Conservation (phyloP, 2,113 vertebrate genomes). For the Pygoscelis antarcticus region DNA sequence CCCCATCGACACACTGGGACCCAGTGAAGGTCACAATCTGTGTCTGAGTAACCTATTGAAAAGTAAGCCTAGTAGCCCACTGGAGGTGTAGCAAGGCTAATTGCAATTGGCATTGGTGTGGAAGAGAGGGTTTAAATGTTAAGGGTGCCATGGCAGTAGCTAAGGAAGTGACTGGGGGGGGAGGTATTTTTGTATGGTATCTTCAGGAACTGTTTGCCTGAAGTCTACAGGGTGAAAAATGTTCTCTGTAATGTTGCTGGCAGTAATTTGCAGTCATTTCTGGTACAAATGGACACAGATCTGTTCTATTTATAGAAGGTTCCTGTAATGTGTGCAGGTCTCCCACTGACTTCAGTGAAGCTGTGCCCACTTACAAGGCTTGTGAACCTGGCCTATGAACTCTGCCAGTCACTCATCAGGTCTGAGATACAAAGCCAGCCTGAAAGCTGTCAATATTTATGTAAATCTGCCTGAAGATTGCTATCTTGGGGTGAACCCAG, state of each 20-base stretch:
- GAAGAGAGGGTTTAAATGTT: neutral
- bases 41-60: neutral
- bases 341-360: slow-evolving; percentile 25
- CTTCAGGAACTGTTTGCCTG: neutral
- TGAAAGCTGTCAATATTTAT: slow-evolving; percentile 6
- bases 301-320: slow-evolving; percentile 32
- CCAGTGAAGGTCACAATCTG: neutral
- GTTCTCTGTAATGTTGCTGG: neutral
- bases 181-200: neutral
- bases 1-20: neutral
- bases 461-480: neutral
- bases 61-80: neutral
- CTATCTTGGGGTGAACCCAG: neutral
- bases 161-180: neutral
- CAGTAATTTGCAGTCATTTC: slow-evolving; percentile 19
- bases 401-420: neutral
- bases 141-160: neutral
- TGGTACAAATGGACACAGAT: slow-evolving; percentile 24
- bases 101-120: neutral
- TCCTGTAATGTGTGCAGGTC: neutral
- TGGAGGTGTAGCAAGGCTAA: neutral
- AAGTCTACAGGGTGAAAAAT: slow-evolving; percentile 19
- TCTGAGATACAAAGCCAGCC: slow-evolving; percentile 7
- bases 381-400: neutral
- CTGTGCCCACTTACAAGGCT: neutral